These are phyloP conservation scores for Phymanthus crucifer DNA, from an alignment of 92 coral and sea anemone species.

Conservation along the genomic window DNA sequence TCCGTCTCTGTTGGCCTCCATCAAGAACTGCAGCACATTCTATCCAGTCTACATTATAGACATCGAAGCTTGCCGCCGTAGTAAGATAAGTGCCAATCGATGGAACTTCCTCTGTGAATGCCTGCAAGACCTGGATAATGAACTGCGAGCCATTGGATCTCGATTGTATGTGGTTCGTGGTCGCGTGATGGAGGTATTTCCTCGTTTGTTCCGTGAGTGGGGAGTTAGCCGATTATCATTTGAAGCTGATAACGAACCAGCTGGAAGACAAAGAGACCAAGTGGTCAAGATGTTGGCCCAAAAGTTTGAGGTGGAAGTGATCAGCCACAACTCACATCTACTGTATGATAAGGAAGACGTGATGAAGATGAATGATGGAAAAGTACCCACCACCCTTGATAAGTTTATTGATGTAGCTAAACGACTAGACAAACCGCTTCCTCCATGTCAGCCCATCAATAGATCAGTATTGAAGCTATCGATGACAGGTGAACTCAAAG, in stretches of 20 bases:
- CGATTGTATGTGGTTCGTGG: slow-evolving; percentile 68
- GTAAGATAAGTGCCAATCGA: slow-evolving; percentile 71
- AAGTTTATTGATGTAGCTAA: slow-evolving; percentile 52
- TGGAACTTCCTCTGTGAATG: slow-evolving; percentile 73
- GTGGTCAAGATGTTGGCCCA: slow-evolving; percentile 58
- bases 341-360: slow-evolving; percentile 66
- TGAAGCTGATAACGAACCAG: slow-evolving; percentile 81
- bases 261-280: slow-evolving; percentile 70
- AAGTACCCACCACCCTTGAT: slow-evolving; percentile 61
- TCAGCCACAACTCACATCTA: slow-evolving; percentile 73
- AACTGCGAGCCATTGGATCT: slow-evolving; percentile 50
- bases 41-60: slow-evolving; percentile 80
- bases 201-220: slow-evolving; percentile 61
- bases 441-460: slow-evolving; percentile 47
- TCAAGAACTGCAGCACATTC: slow-evolving; percentile 62
- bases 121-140: slow-evolving; percentile 68
- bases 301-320: slow-evolving; percentile 59
- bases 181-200: slow-evolving; percentile 46
- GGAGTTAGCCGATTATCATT: slow-evolving; percentile 57
- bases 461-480: slow-evolving; percentile 37
- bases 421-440: slow-evolving; percentile 46
- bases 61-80: slow-evolving; percentile 53
- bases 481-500: slow-evolving; percentile 35
- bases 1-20: slow-evolving; percentile 78
- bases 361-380: slow-evolving; percentile 44